phyloP scores from a whole-genome alignment of 2,888 invertebrate genomes.

The Stenchaetothrips biformis region DNA sequence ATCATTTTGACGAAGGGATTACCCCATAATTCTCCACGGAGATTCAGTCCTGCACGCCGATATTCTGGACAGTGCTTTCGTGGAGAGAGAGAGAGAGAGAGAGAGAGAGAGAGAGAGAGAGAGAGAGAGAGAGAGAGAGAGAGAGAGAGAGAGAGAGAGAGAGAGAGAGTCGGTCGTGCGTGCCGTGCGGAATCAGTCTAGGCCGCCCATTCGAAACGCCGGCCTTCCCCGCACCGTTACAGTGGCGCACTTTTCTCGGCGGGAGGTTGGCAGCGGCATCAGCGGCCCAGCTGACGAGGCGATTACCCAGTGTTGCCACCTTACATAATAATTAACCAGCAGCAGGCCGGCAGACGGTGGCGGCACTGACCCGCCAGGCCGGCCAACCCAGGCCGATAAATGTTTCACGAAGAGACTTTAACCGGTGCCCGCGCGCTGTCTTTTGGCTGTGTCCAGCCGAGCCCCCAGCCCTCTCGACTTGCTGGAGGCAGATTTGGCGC shows the following conservation, averaged over 20 bases:
- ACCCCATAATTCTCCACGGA: too few relatives aligned
- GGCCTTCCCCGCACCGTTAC: too few relatives aligned
- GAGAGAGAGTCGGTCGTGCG: background rate
- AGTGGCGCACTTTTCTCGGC: background rate
- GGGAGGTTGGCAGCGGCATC: background rate
- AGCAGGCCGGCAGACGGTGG: background rate
- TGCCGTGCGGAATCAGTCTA: background rate
- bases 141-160: background rate
- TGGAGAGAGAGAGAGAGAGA: background rate
- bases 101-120: background rate
- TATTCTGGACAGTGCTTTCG: too few relatives aligned
- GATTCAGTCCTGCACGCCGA: too few relatives aligned
- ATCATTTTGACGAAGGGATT: too few relatives aligned
- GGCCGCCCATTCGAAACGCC: too few relatives aligned
- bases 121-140: background rate
- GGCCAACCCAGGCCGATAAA: too few relatives aligned
- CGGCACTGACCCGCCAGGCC: background rate
- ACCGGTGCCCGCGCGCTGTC: too few relatives aligned
- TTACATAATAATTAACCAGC: conserved; percentile 17
- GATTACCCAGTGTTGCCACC: conserved; percentile 4
- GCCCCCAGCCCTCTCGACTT: too few relatives aligned
- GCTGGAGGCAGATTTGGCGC: too few relatives aligned
- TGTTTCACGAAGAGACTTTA: too few relatives aligned
- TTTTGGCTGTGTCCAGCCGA: too few relatives aligned
- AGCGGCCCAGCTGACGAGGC: background rate